A percentile compares a stretch with the other conserved stretches of the same genome.
These are phyloP conservation scores for Odontamblyopus lacepedii DNA, from an alignment of 2,797 vertebrate species.

Conservation along the genomic window DNA sequence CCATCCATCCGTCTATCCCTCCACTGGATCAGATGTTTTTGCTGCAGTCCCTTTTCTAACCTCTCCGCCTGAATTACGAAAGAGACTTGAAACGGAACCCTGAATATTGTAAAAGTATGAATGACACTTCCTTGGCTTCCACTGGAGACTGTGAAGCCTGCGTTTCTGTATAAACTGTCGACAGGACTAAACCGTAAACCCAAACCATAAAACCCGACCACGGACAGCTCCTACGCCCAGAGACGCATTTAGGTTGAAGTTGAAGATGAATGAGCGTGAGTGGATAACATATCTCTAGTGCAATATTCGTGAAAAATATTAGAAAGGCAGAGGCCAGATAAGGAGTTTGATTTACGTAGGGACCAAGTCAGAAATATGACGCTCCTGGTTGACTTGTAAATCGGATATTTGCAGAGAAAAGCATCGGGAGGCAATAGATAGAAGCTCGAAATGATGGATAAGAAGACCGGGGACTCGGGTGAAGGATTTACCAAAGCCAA, in stretches of 20 bases:
- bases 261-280: conserved; percentile 57
- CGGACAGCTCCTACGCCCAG: conserved; percentile 38
- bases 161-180: neutral
- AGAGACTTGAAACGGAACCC: no score
- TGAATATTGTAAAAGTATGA: no score
- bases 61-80: no score
- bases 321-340: conserved; percentile 57
- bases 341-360: conserved; percentile 57
- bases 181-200: neutral
- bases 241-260: conserved; percentile 28
- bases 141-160: neutral
- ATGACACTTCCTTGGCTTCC: no score
- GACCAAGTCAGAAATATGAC: conserved; percentile 55
- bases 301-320: conserved; percentile 67
- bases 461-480: neutral
- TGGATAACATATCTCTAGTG: conserved; percentile 53
- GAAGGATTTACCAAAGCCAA: conserved; percentile 19
- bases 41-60: no score
- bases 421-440: conserved; percentile 50
- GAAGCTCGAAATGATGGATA: conserved; percentile 30
- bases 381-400: conserved; percentile 52
- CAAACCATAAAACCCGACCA: neutral
- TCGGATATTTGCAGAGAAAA: conserved; percentile 54
- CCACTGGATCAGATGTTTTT: no score
- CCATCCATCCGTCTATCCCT: no score